Base-by-base conservation (phyloP, 2,797 vertebrate species). In the Xerus rutilus region DNA sequence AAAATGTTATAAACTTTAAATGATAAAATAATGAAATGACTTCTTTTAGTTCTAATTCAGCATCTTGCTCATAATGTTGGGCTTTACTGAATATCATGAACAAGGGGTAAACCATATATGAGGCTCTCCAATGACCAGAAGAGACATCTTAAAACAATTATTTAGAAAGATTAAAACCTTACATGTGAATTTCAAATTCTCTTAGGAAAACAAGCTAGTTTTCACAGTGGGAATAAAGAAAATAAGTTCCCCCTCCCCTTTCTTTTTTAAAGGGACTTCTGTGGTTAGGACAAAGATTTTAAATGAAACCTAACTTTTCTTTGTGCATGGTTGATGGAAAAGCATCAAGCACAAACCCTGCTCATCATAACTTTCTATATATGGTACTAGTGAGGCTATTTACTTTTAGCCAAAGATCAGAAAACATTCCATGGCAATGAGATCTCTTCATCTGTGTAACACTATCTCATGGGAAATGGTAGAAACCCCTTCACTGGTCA, bases 321-420 rank as follows among this genome's bases (percentile, higher is more conserved):
- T 83, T 93, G 85, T 82, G 28, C 64, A 35, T 62, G 65, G 88
- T 20, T 94, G 54, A 69, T 67, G 76, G 74, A 83, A 43, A 74
- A 97, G 17, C 65, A 74, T 95, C 85, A 93, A 97, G 77, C 92
- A 92, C 47, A 89, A 74, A 64, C 3, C 0, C n/a, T 39, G 92
- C 69, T 97, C 95, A 57, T 5, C 73, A 0, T 62, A 64, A 89
- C 79, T 97, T 96, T 89, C 95, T 95, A 95, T 96, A 94, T 92
- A 81, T 95, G 97, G 89, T 65, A 25, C 45, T 67, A 43, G 25
- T 20, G 25, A 96, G 88, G 35, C 20, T 96, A 69, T 83, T 92
- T 69, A 88, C 78, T 97, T 94, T 84, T 20, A 3, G 69, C 45
- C 87, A 93, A 89, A 82, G 47, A 95, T 92, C 74, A 94, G 73